phyloP scores from a whole-genome alignment of 2,797 vertebrate genomes.

The Ctenopoma kingsleyae region DNA sequence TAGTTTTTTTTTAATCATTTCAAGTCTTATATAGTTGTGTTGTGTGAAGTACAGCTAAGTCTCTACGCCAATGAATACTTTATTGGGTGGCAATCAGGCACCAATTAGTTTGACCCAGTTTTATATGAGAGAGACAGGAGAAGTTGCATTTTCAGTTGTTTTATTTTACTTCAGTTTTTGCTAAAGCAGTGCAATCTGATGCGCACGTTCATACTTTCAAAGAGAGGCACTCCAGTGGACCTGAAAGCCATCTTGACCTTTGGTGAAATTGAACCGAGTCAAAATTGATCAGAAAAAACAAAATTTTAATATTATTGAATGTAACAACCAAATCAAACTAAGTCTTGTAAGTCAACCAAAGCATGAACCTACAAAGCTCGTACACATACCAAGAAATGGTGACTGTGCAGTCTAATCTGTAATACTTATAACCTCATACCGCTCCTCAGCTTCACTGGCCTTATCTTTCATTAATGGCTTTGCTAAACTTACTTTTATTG shows the following conservation, averaged over 20 bases:
- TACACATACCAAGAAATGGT: too few relatives aligned
- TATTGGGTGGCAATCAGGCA: conserved; percentile 48
- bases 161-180: background rate
- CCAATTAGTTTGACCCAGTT: conserved; percentile 70
- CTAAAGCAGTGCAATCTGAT: background rate
- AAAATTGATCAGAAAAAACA: background rate
- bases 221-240: background rate
- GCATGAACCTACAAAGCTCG: too few relatives aligned
- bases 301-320: background rate
- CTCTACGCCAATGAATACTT: conserved; percentile 44
- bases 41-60: conserved; percentile 32
- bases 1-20: conserved; percentile 47
- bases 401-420: too few relatives aligned
- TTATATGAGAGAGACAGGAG: conserved; percentile 21
- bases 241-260: background rate
- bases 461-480: too few relatives aligned
- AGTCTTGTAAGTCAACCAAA: too few relatives aligned
- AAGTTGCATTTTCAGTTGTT: conserved; percentile 7
- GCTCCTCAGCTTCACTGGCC: too few relatives aligned
- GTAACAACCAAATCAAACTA: too few relatives aligned
- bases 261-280: background rate
- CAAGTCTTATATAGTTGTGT: conserved; percentile 40
- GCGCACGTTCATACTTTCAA: background rate
- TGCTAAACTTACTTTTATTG: too few relatives aligned
- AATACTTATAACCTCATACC: too few relatives aligned